These are phyloP conservation scores for Graptemys geographica DNA, from an alignment of 2,797 vertebrate genomes.

Conservation along the genomic window DNA sequence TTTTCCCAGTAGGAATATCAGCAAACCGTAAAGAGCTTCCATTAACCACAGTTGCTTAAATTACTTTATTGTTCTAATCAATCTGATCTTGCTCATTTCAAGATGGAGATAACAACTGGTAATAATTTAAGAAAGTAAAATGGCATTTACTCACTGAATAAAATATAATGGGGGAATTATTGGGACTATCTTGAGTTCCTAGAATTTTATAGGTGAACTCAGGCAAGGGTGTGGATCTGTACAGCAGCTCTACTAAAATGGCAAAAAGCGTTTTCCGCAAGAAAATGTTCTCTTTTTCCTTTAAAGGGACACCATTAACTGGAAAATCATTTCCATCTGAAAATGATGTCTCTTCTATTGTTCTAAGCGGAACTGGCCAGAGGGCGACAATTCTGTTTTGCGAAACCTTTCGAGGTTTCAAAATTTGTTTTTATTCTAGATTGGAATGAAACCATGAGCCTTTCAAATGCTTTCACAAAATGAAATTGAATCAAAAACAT, in stretches of 20 bases:
- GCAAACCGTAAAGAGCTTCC: constrained; percentile 84
- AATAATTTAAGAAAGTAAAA: neutral
- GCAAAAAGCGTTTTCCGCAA: neutral
- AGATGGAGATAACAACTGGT: neutral
- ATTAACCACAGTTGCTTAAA: neutral
- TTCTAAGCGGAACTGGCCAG: neutral
- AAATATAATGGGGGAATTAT: neutral
- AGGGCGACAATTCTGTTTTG: rapidly evolving
- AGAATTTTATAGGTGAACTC: neutral
- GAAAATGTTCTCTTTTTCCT: neutral
- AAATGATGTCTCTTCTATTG: neutral
- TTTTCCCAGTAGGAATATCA: constrained; percentile 86
- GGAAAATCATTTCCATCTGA: neutral
- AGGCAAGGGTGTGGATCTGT: neutral
- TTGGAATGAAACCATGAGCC: no score
- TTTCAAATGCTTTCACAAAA: no score
- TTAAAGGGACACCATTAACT: neutral
- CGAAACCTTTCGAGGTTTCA: neutral
- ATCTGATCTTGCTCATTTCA: neutral
- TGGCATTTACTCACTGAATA: neutral
- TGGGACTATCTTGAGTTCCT: neutral
- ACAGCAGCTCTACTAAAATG: neutral
- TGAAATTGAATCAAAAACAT: no score
- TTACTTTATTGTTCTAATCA: neutral
- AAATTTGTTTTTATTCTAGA: neutral